A percentile compares a stretch with the other conserved stretches of the same genome.
These are phyloP conservation scores for Acanthurus lineatus DNA, from an alignment of 2,797 vertebrate genomes.

Conservation along the genomic window DNA sequence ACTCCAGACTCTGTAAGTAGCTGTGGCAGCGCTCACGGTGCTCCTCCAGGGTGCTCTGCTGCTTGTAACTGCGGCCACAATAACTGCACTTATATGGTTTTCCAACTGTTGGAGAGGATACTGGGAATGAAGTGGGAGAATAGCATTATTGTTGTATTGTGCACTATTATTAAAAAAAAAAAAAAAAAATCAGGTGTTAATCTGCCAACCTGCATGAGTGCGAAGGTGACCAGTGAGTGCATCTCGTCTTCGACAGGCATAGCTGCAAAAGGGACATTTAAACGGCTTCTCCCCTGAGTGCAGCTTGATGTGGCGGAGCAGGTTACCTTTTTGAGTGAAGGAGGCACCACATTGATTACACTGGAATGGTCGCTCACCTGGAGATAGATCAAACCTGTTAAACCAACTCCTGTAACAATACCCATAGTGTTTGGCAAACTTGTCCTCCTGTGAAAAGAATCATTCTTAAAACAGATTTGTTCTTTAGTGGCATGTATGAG, in stretches of 20 bases:
- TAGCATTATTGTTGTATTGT: background rate
- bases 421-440: background rate
- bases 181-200: background rate
- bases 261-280: slow-evolving; percentile 98
- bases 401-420: background rate
- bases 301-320: slow-evolving; percentile 98
- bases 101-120: slow-evolving; percentile 95
- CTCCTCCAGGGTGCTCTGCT: slow-evolving; percentile 96
- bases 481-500: background rate
- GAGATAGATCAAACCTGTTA: slow-evolving; percentile 58
- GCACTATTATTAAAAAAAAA: background rate
- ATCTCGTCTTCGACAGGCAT: slow-evolving; percentile 94
- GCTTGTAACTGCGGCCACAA: slow-evolving; percentile 98
- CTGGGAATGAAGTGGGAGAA: slow-evolving; percentile 75
- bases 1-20: slow-evolving; percentile 93
- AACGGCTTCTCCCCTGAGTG: slow-evolving; percentile 98
- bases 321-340: slow-evolving; percentile 97
- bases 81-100: slow-evolving; percentile 98
- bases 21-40: slow-evolving; percentile 96
- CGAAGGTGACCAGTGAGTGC: slow-evolving; percentile 96
- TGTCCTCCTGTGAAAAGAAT: background rate
- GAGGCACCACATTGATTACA: slow-evolving; percentile 98
- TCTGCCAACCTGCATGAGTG: slow-evolving; percentile 92
- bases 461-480: background rate
- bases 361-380: slow-evolving; percentile 97